These are phyloP conservation scores for Heloderma charlesbogerti DNA, from an alignment of 2,113 vertebrate species.

Conservation along the genomic window DNA sequence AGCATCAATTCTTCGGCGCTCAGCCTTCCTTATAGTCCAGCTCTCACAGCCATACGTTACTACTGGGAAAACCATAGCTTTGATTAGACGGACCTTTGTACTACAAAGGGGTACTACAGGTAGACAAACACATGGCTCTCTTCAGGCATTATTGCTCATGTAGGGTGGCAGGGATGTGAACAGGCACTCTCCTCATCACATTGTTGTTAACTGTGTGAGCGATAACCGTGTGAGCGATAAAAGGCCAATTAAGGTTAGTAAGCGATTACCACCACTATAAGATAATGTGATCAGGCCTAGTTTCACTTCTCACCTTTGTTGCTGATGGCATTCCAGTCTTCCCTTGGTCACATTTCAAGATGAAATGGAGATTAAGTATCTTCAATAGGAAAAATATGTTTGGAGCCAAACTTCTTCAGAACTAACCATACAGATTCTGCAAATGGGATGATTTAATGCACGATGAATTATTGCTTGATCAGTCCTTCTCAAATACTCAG, in stretches of 20 bases:
- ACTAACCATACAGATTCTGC: background rate
- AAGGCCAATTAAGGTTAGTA: background rate
- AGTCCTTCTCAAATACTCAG: constrained; percentile 16
- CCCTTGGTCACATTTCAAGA: background rate
- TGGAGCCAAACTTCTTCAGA: constrained; percentile 12
- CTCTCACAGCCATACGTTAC: no score
- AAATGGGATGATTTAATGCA: background rate
- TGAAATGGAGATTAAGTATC: background rate
- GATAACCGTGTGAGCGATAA: no score
- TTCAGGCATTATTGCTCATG: background rate
- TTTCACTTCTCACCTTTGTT: background rate
- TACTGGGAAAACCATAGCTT: no score
- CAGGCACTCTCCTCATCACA: background rate
- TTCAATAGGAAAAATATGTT: constrained; percentile 31
- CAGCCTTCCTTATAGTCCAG: no score
- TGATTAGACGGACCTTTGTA: no score
- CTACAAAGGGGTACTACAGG: no score
- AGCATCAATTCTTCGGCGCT: no score
- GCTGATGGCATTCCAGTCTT: background rate
- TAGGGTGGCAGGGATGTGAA: background rate
- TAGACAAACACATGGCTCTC: background rate
- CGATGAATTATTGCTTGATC: constrained; percentile 5
- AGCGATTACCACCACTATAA: background rate
- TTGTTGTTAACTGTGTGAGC: no score
- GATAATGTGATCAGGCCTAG: background rate